Evolutionary conservation across 2,113 vertebrate genomes (phyloP), one percentile per base, ranked within the genome.

Genomic region (Zootoca vivipara): DNA sequence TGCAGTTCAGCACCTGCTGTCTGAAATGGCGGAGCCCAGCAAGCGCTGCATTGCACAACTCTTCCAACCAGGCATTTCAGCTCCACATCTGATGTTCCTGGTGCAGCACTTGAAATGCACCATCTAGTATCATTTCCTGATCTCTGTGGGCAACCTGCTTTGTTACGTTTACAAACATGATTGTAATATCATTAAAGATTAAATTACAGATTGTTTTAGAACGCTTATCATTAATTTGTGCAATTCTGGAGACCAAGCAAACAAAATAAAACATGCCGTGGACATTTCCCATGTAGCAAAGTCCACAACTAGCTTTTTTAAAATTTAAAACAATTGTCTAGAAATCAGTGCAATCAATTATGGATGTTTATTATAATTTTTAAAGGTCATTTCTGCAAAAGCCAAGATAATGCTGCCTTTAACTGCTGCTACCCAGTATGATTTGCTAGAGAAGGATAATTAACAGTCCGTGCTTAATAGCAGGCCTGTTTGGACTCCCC

Each of bases 391-490:
- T 89, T 75, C 85, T 81, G 82, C 82, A 89, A 89, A 93, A 86
- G 77, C 7, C n/a, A 82, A 85, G 79, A 87, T 90, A 84, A 89
- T 85, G 16, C 62, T 18, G 78, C 77, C 38, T 92, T 92, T 72
- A 85, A 85, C 82, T 62, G 74, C 85, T 91, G 1, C 20, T 90
- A n/a, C n/a, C n/a, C n/a, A n/a, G n/a, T n/a, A 74, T 89, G 26
- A 9, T 35, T 28, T 40, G 69, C 75, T 82, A 73, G 72, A 94
- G 88, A 90, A 91, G 87, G 89, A 89, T 20, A 86, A 33, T 92
- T 93, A 89, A 92, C 92, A 92, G 74, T 7, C 90, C 83, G 1
- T 90, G 84, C 33, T 87, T 91, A 91, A 90, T 87, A 82, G 82
- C 85, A 93, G 56, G 9, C 5, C 79, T 92, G 62, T 64, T 89